Percentiles rank a stretch among this genome's conserved stretches.
Conservation (phyloP, 2,888 invertebrate species). For the Leptinotarsa tumamoca region DNA sequence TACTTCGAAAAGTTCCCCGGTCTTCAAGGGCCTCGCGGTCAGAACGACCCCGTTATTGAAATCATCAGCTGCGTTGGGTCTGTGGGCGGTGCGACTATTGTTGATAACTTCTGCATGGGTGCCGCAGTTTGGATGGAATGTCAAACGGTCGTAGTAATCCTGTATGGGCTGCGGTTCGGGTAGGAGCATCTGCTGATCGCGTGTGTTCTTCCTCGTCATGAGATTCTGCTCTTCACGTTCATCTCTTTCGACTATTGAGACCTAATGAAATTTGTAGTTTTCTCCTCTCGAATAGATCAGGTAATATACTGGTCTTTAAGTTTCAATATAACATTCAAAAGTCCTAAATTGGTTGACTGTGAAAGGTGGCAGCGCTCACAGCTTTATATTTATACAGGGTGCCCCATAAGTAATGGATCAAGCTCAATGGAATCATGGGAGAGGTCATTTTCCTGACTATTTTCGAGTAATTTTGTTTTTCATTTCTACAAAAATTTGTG, state of each 20-base stretch:
- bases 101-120: slow-evolving; percentile 93
- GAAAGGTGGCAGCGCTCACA: no score
- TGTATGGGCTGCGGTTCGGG: slow-evolving; percentile 68
- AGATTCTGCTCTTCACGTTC: slow-evolving; percentile 83
- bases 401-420: no score
- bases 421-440: no score
- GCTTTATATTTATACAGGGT: no score
- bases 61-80: slow-evolving; percentile 93
- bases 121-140: slow-evolving; percentile 92
- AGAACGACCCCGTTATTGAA: slow-evolving; percentile 95
- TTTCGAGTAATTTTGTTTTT: no score
- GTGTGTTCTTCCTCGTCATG: slow-evolving; percentile 75
- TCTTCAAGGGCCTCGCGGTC: slow-evolving; percentile 85
- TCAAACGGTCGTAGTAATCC: slow-evolving; percentile 76
- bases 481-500: no score
- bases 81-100: slow-evolving; percentile 88
- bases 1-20: slow-evolving; percentile 94
- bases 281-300: no score
- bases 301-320: no score
- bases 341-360: no score
- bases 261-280: slow-evolving; percentile 62
- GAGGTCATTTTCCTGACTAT: no score
- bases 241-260: slow-evolving; percentile 87
- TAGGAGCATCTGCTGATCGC: slow-evolving; percentile 65
- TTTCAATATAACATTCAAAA: neutral